These are phyloP conservation scores for Syndactyla subalaris DNA, from an alignment of 2,797 vertebrate species.

Conservation along the genomic window DNA sequence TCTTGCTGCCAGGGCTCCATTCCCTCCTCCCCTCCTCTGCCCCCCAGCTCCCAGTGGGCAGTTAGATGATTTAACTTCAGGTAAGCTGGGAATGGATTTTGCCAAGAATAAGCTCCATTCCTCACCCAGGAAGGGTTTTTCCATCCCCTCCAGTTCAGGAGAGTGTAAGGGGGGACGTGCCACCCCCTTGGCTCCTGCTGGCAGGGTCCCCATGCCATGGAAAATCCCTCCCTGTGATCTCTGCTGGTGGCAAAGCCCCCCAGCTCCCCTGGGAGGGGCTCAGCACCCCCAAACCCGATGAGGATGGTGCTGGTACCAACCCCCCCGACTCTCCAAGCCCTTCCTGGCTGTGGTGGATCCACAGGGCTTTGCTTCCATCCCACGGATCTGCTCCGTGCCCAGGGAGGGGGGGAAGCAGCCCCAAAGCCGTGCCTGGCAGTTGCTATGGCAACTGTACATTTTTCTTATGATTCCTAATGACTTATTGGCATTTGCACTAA, in stretches of 20 bases:
- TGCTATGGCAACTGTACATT: slow-evolving; percentile 76
- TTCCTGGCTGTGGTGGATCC: neutral
- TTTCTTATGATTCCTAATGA: slow-evolving; percentile 75
- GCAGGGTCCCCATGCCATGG: neutral
- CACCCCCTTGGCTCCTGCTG: neutral
- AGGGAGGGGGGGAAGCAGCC: slow-evolving; percentile 52
- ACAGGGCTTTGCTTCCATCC: neutral
- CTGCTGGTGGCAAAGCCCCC: neutral
- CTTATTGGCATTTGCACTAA: slow-evolving; percentile 75
- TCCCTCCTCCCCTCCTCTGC: neutral
- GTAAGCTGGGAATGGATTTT: neutral
- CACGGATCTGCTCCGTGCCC: neutral
- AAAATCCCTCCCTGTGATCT: neutral
- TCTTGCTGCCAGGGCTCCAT: neutral
- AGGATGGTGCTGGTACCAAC: rapidly evolving
- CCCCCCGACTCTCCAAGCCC: rapidly evolving
- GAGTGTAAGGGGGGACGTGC: rapidly evolving
- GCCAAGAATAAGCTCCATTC: neutral
- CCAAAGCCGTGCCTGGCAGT: slow-evolving; percentile 59
- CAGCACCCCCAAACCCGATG: neutral
- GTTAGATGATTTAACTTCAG: neutral
- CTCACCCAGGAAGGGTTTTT: neutral
- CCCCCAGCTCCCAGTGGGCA: neutral
- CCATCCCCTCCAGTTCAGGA: neutral
- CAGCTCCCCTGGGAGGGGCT: neutral